These are phyloP conservation scores for Cisticola juncidis DNA, from an alignment of 2,113 vertebrate genomes.

Conservation along the genomic window DNA sequence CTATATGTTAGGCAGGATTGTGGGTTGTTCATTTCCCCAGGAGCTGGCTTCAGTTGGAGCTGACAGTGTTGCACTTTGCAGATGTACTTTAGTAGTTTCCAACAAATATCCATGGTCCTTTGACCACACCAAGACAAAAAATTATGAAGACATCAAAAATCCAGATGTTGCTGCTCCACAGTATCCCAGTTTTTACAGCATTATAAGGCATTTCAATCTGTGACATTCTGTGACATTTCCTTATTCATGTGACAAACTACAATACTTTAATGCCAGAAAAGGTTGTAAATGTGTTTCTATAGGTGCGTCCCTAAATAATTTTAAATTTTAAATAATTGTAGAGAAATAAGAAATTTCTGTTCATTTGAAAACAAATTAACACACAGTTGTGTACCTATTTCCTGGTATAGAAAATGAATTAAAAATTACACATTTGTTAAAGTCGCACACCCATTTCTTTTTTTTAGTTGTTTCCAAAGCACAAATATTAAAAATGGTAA, in stretches of 20 bases:
- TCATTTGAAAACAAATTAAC: background rate
- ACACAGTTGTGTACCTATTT: background rate
- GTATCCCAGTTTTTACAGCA: background rate
- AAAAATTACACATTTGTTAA: background rate
- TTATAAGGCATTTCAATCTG: background rate
- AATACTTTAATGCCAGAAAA: background rate
- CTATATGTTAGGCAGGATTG: background rate
- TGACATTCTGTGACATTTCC: background rate
- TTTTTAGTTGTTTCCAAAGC: background rate
- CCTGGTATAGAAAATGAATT: background rate
- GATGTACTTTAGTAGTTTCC: background rate
- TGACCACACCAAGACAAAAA: background rate
- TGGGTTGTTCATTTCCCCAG: background rate
- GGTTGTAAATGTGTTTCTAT: background rate
- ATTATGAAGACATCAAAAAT: background rate
- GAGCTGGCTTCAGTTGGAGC: background rate
- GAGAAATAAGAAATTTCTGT: background rate
- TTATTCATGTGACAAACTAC: background rate
- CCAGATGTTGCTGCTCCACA: background rate
- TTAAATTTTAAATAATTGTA: background rate
- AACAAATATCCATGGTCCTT: background rate
- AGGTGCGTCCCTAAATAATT: background rate
- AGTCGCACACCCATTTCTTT: background rate
- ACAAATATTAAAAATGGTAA: conserved; percentile 5
- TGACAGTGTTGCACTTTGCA: background rate